These are phyloP conservation scores for Seriola dumerili DNA, from an alignment of 2,113 vertebrate species.

Conservation along the genomic window DNA sequence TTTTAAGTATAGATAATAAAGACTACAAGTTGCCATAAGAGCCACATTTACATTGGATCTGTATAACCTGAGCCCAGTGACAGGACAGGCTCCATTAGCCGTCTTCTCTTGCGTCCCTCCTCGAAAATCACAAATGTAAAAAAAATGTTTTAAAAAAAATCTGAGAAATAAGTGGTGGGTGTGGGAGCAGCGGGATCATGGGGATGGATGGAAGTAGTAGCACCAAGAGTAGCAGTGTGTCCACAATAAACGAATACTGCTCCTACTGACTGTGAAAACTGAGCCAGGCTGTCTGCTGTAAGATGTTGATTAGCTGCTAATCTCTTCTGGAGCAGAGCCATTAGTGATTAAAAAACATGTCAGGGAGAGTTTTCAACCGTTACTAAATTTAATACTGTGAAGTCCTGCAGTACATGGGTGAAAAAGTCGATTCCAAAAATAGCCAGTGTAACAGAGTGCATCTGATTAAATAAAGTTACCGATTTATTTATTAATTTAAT, in stretches of 20 bases:
- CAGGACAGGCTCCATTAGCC: background rate
- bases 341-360: slow-evolving; percentile 33
- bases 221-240: slow-evolving; percentile 20
- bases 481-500: no score
- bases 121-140: background rate
- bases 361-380: slow-evolving; percentile 21
- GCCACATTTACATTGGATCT: background rate
- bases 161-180: background rate
- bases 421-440: background rate
- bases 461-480: background rate
- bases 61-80: background rate
- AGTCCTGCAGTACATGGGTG: slow-evolving; percentile 1
- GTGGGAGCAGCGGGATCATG: slow-evolving; percentile 4
- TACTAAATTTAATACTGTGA: slow-evolving; percentile 20
- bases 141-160: no score
- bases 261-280: slow-evolving; percentile 32
- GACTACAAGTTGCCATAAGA: background rate
- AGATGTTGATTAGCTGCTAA: slow-evolving; percentile 57
- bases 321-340: slow-evolving; percentile 34
- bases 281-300: slow-evolving; percentile 37
- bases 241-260: slow-evolving; percentile 20
- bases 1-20: no score
- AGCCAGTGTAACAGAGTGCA: no score
- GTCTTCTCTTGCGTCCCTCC: background rate
- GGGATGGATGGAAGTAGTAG: slow-evolving; percentile 22